These are phyloP conservation scores for Paramormyrops kingsleyae DNA, from an alignment of 2,113 vertebrate species.

Conservation along the genomic window DNA sequence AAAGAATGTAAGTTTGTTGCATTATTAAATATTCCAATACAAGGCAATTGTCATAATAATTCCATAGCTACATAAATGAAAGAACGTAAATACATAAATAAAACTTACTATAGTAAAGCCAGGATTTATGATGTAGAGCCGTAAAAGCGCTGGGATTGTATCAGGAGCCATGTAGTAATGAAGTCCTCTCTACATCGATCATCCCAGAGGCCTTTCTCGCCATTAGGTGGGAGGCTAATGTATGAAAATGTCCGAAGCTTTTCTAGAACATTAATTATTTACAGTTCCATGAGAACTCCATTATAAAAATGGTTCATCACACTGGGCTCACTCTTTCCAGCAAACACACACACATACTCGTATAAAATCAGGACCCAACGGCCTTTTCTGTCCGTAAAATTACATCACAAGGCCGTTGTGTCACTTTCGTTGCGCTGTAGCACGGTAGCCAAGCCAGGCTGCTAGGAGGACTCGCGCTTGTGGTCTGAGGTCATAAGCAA, in stretches of 20 bases:
- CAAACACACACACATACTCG: constrained; percentile 7
- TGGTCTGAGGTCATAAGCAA: background rate
- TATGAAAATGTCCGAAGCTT: constrained; percentile 15
- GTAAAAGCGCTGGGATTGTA: background rate
- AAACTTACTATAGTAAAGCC: background rate
- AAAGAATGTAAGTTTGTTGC: background rate
- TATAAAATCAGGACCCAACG: background rate
- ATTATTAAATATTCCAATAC: background rate
- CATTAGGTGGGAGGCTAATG: constrained; percentile 14
- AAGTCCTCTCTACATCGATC: constrained; percentile 8
- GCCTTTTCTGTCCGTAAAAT: background rate
- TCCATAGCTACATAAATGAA: background rate
- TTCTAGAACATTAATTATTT: constrained; percentile 19
- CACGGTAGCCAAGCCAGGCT: background rate
- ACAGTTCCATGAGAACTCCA: constrained; percentile 16
- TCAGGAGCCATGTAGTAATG: background rate
- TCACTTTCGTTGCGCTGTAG: background rate
- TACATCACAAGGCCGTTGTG: background rate
- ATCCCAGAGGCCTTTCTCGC: background rate
- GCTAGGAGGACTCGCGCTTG: background rate
- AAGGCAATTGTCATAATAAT: background rate
- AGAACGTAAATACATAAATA: background rate
- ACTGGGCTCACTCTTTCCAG: background rate
- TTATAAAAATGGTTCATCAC: constrained; percentile 18
- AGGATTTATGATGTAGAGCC: background rate